Conservation (phyloP, 2,797 vertebrate species). For the Eulemur rubriventer region DNA sequence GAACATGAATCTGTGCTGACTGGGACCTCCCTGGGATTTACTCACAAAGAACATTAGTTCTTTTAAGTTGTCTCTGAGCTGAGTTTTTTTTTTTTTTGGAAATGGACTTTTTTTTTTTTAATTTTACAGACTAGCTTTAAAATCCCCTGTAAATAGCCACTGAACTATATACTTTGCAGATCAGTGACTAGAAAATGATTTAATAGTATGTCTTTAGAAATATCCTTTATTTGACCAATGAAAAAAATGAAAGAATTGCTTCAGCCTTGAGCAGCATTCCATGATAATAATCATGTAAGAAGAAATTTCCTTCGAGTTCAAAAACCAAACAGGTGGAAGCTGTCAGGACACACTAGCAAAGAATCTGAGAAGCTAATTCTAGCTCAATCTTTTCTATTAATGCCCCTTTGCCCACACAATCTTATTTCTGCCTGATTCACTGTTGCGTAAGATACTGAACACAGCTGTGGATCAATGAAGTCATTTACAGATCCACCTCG, state of each 20-base stretch:
- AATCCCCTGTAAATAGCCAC: background rate
- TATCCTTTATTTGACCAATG: background rate
- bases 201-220: background rate
- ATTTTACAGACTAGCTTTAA: background rate
- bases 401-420: slow-evolving; percentile 21
- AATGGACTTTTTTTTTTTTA: background rate
- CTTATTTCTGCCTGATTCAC: slow-evolving; percentile 58
- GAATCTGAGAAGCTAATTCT: slow-evolving; percentile 51
- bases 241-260: background rate
- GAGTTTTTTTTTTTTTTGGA: background rate
- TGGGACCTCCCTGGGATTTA: background rate
- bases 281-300: background rate
- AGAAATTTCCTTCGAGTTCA: slow-evolving; percentile 53
- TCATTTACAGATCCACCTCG: slow-evolving; percentile 57
- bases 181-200: background rate
- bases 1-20: background rate
- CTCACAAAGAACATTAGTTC: background rate
- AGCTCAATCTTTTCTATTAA: slow-evolving; percentile 32
- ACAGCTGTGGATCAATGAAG: slow-evolving; percentile 59
- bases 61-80: background rate
- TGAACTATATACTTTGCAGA: background rate
- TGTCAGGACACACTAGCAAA: slow-evolving; percentile 28
- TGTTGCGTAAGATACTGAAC: slow-evolving; percentile 53
- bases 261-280: background rate
- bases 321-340: slow-evolving; percentile 62